These are phyloP conservation scores for Cheirogaleus medius DNA, from an alignment of 2,113 vertebrate species.

Conservation along the genomic window DNA sequence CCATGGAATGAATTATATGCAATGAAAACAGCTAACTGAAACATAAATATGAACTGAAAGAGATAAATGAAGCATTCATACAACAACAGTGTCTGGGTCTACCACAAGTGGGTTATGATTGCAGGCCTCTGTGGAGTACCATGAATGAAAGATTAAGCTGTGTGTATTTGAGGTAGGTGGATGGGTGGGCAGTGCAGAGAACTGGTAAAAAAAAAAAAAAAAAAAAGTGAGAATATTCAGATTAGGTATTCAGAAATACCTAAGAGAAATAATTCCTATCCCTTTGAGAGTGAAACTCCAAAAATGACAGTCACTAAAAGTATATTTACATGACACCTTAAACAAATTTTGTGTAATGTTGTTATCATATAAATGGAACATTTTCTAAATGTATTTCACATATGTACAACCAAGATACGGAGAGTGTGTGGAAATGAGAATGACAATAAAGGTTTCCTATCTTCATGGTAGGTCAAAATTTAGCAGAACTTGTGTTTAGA, in stretches of 20 bases:
- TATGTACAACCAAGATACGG: neutral
- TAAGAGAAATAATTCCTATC: slow-evolving; percentile 36
- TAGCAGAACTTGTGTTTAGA: neutral
- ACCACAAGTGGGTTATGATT: neutral
- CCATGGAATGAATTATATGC: neutral
- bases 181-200: neutral
- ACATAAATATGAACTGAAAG: neutral
- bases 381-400: neutral
- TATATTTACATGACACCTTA: slow-evolving; percentile 2
- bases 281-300: neutral
- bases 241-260: slow-evolving; percentile 13
- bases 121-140: neutral
- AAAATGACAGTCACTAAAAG: slow-evolving; percentile 30
- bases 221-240: neutral
- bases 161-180: slow-evolving; percentile 29
- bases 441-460: neutral
- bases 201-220: neutral
- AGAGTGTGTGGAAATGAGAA: neutral
- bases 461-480: neutral
- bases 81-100: neutral
- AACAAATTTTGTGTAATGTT: neutral
- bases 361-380: neutral
- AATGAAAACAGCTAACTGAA: neutral
- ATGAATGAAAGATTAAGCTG: slow-evolving; percentile 55
- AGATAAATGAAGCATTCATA: neutral